Evolutionary conservation across 1,140 invertebrate species (phyloP), one percentile per base, ranked within the genome.

Genomic region (Leptinotarsa undecemlineata): DNA sequence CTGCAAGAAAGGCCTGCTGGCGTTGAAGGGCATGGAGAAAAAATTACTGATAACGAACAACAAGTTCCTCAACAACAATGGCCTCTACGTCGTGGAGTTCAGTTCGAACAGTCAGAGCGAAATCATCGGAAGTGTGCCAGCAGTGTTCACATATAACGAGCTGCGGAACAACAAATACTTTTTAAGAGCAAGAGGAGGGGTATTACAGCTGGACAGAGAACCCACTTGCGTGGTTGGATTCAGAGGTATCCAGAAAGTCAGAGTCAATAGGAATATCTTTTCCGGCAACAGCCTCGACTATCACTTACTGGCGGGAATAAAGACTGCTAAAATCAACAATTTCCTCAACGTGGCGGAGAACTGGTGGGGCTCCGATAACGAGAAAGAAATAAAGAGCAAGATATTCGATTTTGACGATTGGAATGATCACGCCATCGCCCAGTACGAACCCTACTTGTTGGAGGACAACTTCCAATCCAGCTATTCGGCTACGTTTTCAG

Each of bases 381-480:
- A 93, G 60, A 84, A 83, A 6, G 85, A 88, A 48, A 99, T 99
- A 42, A 88, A 91, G 76, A 88, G 91, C 66, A 90, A 92, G 82
- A 98, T 99, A 79, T 99, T 99, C 85, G 98, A 99, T 87, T 99
- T 99, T 87, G 97, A 99, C 85, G 98, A 99, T 83, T 99, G 98
- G 98, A 99, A 99, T 84, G 96, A 96, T 86, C 97, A 97, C 85
- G 96, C 97, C 0, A 90, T 97, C 51, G 97, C 96, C 0, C 89
- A 92, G 20, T 99, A 94, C 85, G 89, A 91, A 73, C 98, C 97
- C 0, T 99, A 92, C 85, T 88, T 98, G 57, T 88, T 91, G 57
- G 91, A 91, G 82, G 90, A 95, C 79, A 87, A 89, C 66, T 90
- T 95, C 79, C 91, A 93, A 76, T 89, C 91, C 0, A 93, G 92